Evolutionary conservation across 1,140 invertebrate species (phyloP).

Genomic region (Xylocopa sonorina): DNA sequence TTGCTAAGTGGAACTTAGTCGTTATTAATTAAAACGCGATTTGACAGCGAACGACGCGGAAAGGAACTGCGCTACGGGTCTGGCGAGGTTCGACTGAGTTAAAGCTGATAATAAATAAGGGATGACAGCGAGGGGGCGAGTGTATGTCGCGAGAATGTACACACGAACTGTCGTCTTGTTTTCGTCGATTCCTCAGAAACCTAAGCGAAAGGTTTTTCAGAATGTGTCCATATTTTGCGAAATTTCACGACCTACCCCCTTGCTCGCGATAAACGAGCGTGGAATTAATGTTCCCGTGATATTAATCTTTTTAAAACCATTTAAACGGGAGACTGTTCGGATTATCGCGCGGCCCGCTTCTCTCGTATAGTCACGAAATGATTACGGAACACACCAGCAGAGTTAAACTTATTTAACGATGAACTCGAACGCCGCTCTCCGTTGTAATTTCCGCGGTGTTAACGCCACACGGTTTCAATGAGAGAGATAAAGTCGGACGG

Average conservation of each 20-base stretch:
- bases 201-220: background rate
- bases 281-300: background rate
- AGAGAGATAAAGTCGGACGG: background rate
- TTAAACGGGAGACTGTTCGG: background rate
- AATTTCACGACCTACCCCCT: too few relatives aligned
- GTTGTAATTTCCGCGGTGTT: background rate
- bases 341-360: background rate
- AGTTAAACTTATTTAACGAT: conserved; percentile 13
- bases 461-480: background rate
- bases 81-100: conserved; percentile 14
- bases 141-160: background rate
- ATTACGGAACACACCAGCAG: background rate
- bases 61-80: background rate
- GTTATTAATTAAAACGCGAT: conserved; percentile 71
- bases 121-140: background rate
- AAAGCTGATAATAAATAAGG: conserved; percentile 20
- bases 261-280: background rate
- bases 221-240: background rate
- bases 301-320: background rate
- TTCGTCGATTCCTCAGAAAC: background rate
- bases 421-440: background rate
- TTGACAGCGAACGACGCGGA: conserved; percentile 17
- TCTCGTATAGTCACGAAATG: background rate
- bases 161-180: background rate
- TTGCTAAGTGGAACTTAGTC: conserved; percentile 68